These are phyloP conservation scores for Calosoma granatense DNA, from an alignment of 1,140 invertebrate genomes.

Conservation along the genomic window DNA sequence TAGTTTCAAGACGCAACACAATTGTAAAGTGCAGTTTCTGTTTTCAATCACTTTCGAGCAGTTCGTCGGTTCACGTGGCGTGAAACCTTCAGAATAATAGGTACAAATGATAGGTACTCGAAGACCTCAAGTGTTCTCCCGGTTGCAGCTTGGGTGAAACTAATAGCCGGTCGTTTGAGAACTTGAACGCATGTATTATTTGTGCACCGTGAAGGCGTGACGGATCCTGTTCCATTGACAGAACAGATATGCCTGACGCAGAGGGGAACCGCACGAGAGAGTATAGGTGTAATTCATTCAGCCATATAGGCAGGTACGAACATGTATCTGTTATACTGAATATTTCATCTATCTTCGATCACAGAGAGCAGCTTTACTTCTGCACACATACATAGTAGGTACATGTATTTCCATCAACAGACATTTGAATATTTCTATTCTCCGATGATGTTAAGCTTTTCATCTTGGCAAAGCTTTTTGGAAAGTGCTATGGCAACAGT, in stretches of 20 bases:
- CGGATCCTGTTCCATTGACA: conserved; percentile 1
- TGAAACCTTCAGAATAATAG: conserved; percentile 5
- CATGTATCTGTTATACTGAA: too few species aligned
- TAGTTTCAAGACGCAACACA: too few species aligned
- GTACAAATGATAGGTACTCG: conserved; percentile 1
- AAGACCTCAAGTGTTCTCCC: not conserved
- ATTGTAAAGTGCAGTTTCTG: conserved; percentile 3
- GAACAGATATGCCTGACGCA: not conserved
- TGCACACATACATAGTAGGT: too few species aligned
- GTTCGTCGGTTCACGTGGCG: not conserved
- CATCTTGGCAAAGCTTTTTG: conserved; percentile 3
- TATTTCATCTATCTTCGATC: not conserved
- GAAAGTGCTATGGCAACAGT: not conserved
- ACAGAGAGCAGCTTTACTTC: not conserved
- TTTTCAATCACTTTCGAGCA: conserved; percentile 2
- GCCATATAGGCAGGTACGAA: too few species aligned
- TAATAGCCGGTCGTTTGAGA: not conserved
- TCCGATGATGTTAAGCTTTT: not conserved
- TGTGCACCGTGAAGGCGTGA: not conserved
- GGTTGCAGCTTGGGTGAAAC: not conserved
- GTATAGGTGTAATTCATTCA: conserved; percentile 3
- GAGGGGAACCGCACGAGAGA: too few species aligned
- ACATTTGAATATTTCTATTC: conserved; percentile 8
- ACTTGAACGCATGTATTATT: conserved; percentile 6
- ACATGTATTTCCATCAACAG: not conserved